Evolutionary conservation across 2,113 vertebrate genomes (phyloP).

Genomic region (Perca flavescens): DNA sequence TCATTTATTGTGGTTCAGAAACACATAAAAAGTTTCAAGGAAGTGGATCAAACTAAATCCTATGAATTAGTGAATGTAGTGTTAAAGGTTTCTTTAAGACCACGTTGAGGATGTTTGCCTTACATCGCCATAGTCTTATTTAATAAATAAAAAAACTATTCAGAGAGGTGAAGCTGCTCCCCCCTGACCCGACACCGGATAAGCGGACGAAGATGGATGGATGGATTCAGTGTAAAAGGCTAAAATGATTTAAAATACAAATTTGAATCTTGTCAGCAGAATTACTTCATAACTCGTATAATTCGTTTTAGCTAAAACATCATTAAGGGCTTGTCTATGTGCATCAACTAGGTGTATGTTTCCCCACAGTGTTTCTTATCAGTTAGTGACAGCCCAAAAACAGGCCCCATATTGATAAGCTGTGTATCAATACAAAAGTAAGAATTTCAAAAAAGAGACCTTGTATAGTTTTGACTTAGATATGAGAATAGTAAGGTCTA

Average conservation of each 20-base stretch:
- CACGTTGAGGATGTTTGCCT: not conserved
- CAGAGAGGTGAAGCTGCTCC: too few relatives aligned
- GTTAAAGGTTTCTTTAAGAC: not conserved
- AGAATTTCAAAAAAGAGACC: not conserved
- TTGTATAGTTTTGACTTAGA: not conserved
- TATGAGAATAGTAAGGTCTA: not conserved
- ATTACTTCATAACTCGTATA: not conserved
- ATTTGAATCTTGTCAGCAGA: not conserved
- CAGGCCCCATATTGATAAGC: not conserved
- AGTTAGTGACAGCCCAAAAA: not conserved
- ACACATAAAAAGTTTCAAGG: not conserved
- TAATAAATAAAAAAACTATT: not conserved
- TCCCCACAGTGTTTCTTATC: constrained; percentile 38
- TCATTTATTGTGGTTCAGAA: not conserved
- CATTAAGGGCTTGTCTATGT: not conserved
- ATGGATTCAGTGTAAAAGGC: not conserved
- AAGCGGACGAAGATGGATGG: too few relatives aligned
- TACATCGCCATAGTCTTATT: not conserved
- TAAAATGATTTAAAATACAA: not conserved
- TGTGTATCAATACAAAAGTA: not conserved
- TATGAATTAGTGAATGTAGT: not conserved
- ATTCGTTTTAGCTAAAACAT: not conserved
- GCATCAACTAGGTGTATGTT: constrained; percentile 9
- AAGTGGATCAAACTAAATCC: not conserved
- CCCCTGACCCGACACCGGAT: too few relatives aligned